Evolutionary conservation across 2,888 invertebrate genomes (phyloP), one percentile per base, ranked within the genome.

Genomic region (Linhomoeus sp.): DNA sequence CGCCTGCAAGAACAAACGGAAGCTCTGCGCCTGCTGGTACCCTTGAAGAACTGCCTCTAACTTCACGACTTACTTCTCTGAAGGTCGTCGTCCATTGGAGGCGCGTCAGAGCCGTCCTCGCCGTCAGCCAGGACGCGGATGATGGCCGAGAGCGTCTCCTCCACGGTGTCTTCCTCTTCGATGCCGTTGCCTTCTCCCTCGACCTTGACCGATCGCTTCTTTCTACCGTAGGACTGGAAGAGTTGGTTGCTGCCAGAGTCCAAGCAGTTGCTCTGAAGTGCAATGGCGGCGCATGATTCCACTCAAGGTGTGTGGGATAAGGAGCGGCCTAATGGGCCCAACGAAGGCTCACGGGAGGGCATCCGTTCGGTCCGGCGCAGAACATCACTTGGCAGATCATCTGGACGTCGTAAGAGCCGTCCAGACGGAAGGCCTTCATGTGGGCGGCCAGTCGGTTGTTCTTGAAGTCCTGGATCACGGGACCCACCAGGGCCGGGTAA

Each of bases 321-420:
- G n/a, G n/a, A n/a, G n/a, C n/a, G n/a, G n/a, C n/a, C n/a, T n/a
- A n/a, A n/a, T n/a, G n/a, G n/a, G n/a, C n/a, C n/a, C n/a, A n/a
- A n/a, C n/a, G n/a, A n/a, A n/a, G n/a, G n/a, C n/a, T 47, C 25
- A 57, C 57, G 47, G 62, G 61, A 29, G 63, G 63, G 45, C 63
- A 63, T 48, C 63, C 63, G 41, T 58, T 58, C 41, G 61, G 61
- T 49, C 63, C 63, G 14, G 63, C 63, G 50, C 63, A 63, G 58
- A 63, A 64, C 63, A 63, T 63, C 19, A 63, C 52, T 7, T 56
- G 56, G 52, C 63, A 63, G 35, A 58, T 54, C 50, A 63, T 63
- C 50, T 64, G 62, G 14, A 63, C 56, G 48, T 63, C 63, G 49
- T 62, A 63, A 15, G 60, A 61, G 40, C 63, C 63, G 44, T 63